These are phyloP conservation scores for Prietella phreatophila DNA, from an alignment of 2,113 vertebrate genomes.

Conservation along the genomic window DNA sequence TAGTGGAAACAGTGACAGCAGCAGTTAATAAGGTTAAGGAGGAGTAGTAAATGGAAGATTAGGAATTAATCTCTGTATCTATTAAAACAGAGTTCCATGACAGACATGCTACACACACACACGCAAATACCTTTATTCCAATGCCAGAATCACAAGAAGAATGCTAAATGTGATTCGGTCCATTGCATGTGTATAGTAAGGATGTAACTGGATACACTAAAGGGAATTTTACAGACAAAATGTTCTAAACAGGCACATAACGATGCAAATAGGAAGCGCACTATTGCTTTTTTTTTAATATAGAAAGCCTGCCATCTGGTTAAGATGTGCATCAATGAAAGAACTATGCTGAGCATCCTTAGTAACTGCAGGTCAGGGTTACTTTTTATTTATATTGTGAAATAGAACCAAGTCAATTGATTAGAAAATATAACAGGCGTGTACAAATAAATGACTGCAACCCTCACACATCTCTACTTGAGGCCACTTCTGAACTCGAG, in stretches of 20 bases:
- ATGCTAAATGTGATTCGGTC: not conserved
- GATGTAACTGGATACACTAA: not conserved
- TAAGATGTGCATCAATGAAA: conserved; percentile 1
- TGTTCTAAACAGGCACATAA: not conserved
- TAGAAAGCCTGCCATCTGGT: conserved; percentile 11
- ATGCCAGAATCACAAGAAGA: not conserved
- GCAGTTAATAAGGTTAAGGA: conserved; percentile 27
- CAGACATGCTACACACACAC: not conserved
- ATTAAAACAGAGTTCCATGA: conserved; percentile 32
- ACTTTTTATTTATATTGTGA: not conserved
- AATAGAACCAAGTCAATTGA: not conserved
- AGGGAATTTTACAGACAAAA: not conserved
- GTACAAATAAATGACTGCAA: not conserved
- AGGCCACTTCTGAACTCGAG: not conserved
- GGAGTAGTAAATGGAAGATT: conserved; percentile 44
- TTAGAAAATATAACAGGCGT: not conserved
- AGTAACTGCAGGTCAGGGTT: not conserved
- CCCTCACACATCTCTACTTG: not conserved
- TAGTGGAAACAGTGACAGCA: conserved; percentile 39
- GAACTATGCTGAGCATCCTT: not conserved
- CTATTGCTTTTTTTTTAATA: not conserved
- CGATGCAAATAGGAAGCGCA: not conserved
- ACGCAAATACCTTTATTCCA: not conserved
- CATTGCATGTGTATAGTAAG: not conserved
- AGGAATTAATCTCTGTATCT: conserved; percentile 41